phyloP scores from a whole-genome alignment of 2,888 invertebrate species.

The Oconnorella tubifera region DNA sequence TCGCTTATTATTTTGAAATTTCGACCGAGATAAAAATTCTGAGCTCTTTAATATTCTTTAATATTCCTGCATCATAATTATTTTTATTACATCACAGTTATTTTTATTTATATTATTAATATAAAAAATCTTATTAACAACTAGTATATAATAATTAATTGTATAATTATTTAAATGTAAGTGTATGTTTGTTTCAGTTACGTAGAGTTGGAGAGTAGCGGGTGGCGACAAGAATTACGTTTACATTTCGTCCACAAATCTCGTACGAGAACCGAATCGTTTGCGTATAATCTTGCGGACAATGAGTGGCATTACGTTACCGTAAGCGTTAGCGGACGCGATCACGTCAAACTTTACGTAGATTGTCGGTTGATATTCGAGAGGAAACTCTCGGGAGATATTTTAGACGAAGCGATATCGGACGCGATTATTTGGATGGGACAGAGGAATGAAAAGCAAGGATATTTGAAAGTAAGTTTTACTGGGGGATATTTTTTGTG shows the following conservation, averaged over 20 bases:
- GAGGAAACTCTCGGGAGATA: conserved; percentile 68
- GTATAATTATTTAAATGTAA: too few species aligned
- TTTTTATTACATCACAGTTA: too few species aligned
- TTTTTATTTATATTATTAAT: too few species aligned
- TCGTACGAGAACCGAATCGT: conserved; percentile 67
- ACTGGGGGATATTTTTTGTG: too few species aligned
- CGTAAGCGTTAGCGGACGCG: conserved; percentile 72
- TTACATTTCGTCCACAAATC: conserved; percentile 48
- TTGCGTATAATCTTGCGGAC: conserved; percentile 81
- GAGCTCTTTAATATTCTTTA: too few species aligned
- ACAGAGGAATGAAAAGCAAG: conserved; percentile 79
- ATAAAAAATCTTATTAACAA: too few species aligned
- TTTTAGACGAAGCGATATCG: conserved; percentile 47
- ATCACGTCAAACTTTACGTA: conserved; percentile 73
- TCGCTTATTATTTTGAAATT: too few species aligned
- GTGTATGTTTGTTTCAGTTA: too few species aligned
- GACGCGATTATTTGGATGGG: conserved; percentile 70
- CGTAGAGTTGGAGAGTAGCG: conserved; percentile 86
- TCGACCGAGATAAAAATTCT: too few species aligned
- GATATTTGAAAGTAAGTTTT: conserved; percentile 79
- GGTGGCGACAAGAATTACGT: conserved; percentile 72
- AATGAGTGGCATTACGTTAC: conserved; percentile 82
- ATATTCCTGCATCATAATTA: too few species aligned
- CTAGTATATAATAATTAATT: too few species aligned
- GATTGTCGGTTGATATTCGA: conserved; percentile 83